Base-by-base conservation (phyloP, 2,888 invertebrate species). In the Epinotia nisella region DNA sequence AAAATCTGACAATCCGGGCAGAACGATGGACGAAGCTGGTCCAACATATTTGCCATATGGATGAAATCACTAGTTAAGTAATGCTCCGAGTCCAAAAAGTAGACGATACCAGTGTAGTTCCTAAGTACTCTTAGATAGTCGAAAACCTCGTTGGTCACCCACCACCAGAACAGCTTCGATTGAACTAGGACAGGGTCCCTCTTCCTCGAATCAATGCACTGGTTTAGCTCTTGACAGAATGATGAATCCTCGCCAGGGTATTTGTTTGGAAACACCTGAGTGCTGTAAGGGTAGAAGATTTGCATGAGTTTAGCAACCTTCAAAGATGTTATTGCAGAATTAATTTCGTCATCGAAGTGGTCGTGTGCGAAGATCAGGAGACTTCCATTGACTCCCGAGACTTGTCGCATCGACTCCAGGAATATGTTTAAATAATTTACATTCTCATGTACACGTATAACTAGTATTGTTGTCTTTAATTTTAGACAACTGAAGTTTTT, bases 361-460 rank as follows among this genome's bases (percentile, higher is more conserved):
- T 78, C 80, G 59, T 82, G 82, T 0, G 81, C 79, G 49, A 83
- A 88, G 72, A 89, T 84, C 0, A 89, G 74, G 5, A 89, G 65
- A 1, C 82, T 71, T 15, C 76, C 79, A 0, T 71, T 39, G 9
- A 88, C 85, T 0, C 83, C 85, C 2, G 76, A 71, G 0, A 82
- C 81, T 2, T 66, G 35, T 58, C 76, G 78, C 2, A 89, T 65
- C 1, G 84, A 84, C 11, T 74, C 51, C 11, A 88, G 45, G 1
- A 88, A 78, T 13, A 82, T 71, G 35, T 78, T 77, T 0, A 89
- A 67, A 60, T 83, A 82, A 10, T 62, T 64, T 1, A 75, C 71
- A 69, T 83, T 82, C 7, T 81, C 75, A 64, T 86, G 83, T 0
- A 87, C 86, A 69, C 85, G 84, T 61, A 87, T 80, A 0, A 87